Conservation (phyloP, 30 jellyfish, hydroid and myxozoan species). For the Turritopsis rubra region DNA sequence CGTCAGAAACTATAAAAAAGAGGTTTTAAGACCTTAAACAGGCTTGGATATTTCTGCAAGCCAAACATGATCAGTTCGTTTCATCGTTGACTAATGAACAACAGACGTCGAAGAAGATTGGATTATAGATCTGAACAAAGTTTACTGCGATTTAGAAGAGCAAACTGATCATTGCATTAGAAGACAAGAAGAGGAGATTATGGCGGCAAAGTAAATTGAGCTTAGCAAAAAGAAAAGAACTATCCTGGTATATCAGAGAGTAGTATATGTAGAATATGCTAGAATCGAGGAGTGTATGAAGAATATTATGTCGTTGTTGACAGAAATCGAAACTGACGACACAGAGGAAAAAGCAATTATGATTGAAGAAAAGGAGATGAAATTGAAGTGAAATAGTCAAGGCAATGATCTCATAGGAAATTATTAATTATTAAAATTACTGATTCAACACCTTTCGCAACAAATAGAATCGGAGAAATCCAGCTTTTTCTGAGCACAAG, state of each 20-base stretch:
- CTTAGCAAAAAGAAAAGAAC: neutral
- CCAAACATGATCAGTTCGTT: neutral
- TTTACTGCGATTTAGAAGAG: too few relatives aligned
- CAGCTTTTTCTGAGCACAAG: conserved; percentile 12
- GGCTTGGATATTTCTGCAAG: too few relatives aligned
- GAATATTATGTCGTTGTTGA: neutral
- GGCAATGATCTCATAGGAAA: conserved; percentile 23
- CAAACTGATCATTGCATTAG: neutral
- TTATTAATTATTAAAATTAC: too few relatives aligned
- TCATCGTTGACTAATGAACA: neutral
- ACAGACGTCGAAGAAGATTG: neutral
- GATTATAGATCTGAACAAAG: neutral
- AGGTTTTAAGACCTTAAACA: neutral
- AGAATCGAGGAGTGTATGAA: too few relatives aligned
- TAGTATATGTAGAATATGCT: neutral
- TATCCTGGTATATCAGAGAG: neutral
- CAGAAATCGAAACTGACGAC: neutral
- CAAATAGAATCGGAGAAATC: conserved; percentile 35
- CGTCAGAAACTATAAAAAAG: neutral
- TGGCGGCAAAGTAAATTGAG: neutral
- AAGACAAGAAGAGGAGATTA: neutral
- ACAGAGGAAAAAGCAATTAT: neutral
- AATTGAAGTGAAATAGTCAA: conserved; percentile 13
- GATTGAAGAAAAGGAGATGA: conserved; percentile 14
- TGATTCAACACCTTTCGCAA: conserved; percentile 26